Conservation (phyloP, 2,113 vertebrate species). For the Trachemys scripta region DNA sequence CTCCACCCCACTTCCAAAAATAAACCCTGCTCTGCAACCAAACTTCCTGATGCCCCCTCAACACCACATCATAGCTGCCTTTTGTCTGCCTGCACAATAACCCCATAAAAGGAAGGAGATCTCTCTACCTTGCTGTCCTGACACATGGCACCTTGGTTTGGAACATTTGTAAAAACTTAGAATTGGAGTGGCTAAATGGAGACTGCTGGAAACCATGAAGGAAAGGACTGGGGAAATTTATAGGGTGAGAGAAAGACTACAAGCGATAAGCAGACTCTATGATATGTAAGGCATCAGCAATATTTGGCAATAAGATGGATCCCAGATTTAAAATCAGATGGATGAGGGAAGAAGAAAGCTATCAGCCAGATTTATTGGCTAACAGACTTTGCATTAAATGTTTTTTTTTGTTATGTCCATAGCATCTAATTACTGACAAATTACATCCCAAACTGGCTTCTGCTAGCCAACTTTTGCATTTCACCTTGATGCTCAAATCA, state of each 20-base stretch:
- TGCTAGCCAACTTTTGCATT: not conserved
- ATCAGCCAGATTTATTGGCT: not conserved
- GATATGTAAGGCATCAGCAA: not conserved
- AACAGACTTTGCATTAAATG: not conserved
- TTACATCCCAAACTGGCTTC: not conserved
- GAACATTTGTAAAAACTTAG: not conserved
- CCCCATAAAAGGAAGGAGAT: too few relatives aligned
- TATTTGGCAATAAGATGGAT: not conserved
- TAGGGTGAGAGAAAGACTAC: not conserved
- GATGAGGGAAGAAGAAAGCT: not conserved
- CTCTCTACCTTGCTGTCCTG: too few relatives aligned
- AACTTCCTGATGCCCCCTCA: too few relatives aligned
- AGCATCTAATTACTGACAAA: not conserved
- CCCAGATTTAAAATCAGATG: not conserved
- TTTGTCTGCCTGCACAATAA: too few relatives aligned
- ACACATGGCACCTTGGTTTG: not conserved
- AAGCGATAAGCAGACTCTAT: not conserved
- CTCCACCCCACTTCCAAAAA: too few relatives aligned
- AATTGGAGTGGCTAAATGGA: not conserved
- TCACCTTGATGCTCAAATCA: not conserved
- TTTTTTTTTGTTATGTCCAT: too few relatives aligned
- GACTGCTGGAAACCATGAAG: not conserved
- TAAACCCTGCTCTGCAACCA: too few relatives aligned
- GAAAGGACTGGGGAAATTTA: not conserved
- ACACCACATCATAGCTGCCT: too few relatives aligned